phyloP scores from a whole-genome alignment of 2,888 invertebrate species.

The Tyria jacobaeae region DNA sequence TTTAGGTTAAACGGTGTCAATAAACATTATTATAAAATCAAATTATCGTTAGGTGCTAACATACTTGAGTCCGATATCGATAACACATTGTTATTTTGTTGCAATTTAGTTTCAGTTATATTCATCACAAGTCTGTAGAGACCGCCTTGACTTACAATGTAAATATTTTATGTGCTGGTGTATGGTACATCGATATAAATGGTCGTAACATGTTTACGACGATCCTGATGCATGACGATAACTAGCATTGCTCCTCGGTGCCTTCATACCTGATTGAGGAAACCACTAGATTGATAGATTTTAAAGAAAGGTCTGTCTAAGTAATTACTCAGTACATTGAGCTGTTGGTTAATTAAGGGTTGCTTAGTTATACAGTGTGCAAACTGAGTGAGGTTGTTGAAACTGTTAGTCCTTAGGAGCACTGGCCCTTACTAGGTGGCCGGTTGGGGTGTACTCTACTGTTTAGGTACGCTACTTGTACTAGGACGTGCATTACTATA shows the following conservation, averaged over 20 bases:
- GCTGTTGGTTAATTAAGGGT: constrained; percentile 42
- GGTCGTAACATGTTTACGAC: constrained; percentile 59
- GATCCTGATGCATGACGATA: constrained; percentile 59
- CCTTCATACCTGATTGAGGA: constrained; percentile 45
- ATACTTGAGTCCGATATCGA: neutral
- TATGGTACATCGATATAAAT: constrained; percentile 51
- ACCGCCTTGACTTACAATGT: constrained; percentile 35
- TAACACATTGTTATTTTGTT: constrained; percentile 12
- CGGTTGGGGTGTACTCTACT: constrained; percentile 20
- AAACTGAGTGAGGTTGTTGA: constrained; percentile 10
- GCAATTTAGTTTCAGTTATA: constrained; percentile 24
- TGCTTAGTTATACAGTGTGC: constrained; percentile 28
- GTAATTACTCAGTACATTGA: constrained; percentile 40
- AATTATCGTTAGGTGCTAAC: too few species aligned
- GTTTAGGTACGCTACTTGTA: constrained; percentile 15
- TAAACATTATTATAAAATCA: too few species aligned
- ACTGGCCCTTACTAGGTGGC: constrained; percentile 18
- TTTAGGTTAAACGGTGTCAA: too few species aligned
- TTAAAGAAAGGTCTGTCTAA: constrained; percentile 50
- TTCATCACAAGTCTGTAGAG: constrained; percentile 20
- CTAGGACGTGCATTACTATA: constrained; percentile 26
- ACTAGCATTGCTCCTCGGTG: constrained; percentile 55
- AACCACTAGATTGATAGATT: constrained; percentile 62
- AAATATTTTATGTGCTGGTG: constrained; percentile 37
- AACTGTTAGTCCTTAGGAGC: constrained; percentile 14